A percentile compares a stretch with the other conserved stretches of the same genome.
Conservation (phyloP, 2,113 vertebrate genomes). For the Hypomesus transpacificus region DNA sequence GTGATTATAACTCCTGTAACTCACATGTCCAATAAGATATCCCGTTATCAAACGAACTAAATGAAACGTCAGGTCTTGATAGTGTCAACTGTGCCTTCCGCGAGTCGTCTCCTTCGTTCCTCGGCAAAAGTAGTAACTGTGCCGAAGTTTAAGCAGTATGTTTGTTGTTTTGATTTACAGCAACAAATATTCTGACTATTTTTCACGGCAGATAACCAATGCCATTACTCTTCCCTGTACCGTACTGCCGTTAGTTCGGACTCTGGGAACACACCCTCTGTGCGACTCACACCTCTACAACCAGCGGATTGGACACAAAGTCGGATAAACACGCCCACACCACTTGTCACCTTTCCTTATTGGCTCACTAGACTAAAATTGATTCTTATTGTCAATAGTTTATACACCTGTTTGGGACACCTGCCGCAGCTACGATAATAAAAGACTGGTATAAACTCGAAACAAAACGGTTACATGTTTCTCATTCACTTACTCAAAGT, state of each 20-base stretch:
- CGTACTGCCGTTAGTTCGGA: conserved; percentile 41
- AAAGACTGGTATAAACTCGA: no score
- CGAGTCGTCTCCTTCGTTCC: neutral
- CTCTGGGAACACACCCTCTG: conserved; percentile 32
- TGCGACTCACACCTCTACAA: conserved; percentile 39
- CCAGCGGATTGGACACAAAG: conserved; percentile 33
- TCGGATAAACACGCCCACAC: conserved; percentile 29
- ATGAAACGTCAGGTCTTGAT: neutral
- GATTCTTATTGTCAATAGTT: conserved; percentile 9
- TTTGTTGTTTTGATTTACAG: conserved; percentile 44
- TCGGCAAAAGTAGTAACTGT: neutral
- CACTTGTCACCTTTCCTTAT: conserved; percentile 35
- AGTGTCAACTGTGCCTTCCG: neutral
- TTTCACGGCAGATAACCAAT: conserved; percentile 49
- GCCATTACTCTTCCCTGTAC: conserved; percentile 56
- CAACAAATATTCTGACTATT: conserved; percentile 52
- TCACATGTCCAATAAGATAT: conserved; percentile 71
- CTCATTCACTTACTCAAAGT: no score
- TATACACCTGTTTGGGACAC: conserved; percentile 39
- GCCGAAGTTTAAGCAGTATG: conserved; percentile 46
- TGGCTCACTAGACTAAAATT: conserved; percentile 26
- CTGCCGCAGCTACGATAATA: no score
- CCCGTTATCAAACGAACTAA: conserved; percentile 35
- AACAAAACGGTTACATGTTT: no score
- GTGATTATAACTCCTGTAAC: conserved; percentile 57